phyloP scores from a whole-genome alignment of 2,888 invertebrate species.

The Nemurella pictetii region DNA sequence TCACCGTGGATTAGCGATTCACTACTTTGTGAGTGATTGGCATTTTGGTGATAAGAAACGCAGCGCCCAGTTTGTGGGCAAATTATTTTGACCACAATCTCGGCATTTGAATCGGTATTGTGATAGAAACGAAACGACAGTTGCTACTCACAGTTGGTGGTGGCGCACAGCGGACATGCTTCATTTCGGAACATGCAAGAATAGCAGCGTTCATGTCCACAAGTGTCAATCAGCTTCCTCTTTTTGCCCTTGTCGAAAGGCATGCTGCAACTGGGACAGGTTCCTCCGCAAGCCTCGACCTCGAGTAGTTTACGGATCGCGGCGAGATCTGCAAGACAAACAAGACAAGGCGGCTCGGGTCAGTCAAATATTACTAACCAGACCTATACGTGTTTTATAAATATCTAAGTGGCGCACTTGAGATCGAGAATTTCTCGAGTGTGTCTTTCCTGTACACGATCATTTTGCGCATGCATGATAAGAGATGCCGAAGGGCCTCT shows the following conservation, averaged over 20 bases:
- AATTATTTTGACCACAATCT: too few relatives aligned
- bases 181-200: slow-evolving; percentile 93
- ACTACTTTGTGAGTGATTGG: too few relatives aligned
- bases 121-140: too few relatives aligned
- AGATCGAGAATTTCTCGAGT: background rate
- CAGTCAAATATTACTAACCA: background rate
- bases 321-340: slow-evolving; percentile 73
- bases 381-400: background rate
- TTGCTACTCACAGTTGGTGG: slow-evolving; percentile 45
- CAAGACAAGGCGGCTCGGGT: slow-evolving; percentile 29
- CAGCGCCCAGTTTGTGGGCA: too few relatives aligned
- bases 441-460: background rate
- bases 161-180: slow-evolving; percentile 81
- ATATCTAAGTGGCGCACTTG: background rate
- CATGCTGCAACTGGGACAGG: slow-evolving; percentile 82
- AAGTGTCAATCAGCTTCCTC: slow-evolving; percentile 90
- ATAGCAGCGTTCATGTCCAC: slow-evolving; percentile 95
- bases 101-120: too few relatives aligned
- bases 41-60: too few relatives aligned
- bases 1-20: too few relatives aligned
- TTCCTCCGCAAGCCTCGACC: slow-evolving; percentile 66
- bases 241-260: slow-evolving; percentile 97
- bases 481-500: background rate
- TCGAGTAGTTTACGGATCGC: slow-evolving; percentile 80
- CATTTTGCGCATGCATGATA: background rate